These are phyloP conservation scores for Drosophila greeni DNA, from an alignment of 2,888 invertebrate genomes.

Conservation along the genomic window DNA sequence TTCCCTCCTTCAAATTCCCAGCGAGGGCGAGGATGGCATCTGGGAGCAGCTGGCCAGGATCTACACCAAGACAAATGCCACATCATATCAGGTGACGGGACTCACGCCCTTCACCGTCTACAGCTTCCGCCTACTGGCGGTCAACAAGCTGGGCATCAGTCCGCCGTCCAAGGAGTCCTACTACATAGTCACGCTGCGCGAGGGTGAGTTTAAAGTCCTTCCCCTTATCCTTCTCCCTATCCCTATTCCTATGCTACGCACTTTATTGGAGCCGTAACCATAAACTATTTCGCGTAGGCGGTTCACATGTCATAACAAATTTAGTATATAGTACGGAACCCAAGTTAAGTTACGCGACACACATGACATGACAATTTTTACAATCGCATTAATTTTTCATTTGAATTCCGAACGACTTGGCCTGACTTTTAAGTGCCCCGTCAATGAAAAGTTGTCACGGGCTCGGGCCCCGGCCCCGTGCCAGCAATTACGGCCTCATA, in stretches of 20 bases:
- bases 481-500: conserved; percentile 52
- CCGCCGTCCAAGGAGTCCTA: conserved; percentile 85
- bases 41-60: conserved; percentile 84
- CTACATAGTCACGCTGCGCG: conserved; percentile 86
- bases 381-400: conserved; percentile 73
- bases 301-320: conserved; percentile 23
- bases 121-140: conserved; percentile 85
- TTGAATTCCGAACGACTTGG: conserved; percentile 51
- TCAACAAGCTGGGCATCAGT: conserved; percentile 85
- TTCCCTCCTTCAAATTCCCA: no score
- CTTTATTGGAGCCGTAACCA: conserved; percentile 47
- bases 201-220: conserved; percentile 80
- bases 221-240: background rate
- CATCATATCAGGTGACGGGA: conserved; percentile 83
- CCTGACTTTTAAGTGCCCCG: conserved; percentile 60
- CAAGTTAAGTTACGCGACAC: conserved; percentile 46
- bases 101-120: conserved; percentile 87
- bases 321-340: conserved; percentile 3
- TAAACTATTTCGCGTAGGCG: conserved; percentile 43
- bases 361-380: conserved; percentile 66
- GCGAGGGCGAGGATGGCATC: conserved; percentile 84
- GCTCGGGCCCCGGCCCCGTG: background rate
- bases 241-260: conserved; percentile 10
- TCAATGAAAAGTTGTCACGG: conserved; percentile 53
- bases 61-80: conserved; percentile 83